phyloP scores from a whole-genome alignment of 2,797 vertebrate species.

The Chlorospingus semifuscus region DNA sequence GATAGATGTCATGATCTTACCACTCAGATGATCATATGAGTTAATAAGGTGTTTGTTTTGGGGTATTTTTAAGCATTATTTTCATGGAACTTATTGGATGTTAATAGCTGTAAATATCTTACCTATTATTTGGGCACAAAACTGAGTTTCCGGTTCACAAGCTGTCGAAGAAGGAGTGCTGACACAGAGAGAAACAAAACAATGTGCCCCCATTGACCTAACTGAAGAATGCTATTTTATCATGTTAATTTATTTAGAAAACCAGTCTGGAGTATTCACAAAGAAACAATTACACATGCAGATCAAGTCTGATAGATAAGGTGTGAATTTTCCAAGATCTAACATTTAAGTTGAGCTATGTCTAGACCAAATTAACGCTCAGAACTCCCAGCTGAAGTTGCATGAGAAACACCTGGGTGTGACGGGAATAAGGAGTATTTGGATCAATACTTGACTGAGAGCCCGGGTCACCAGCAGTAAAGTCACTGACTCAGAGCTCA shows the following conservation, averaged over 20 bases:
- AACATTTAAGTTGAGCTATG: background rate
- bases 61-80: background rate
- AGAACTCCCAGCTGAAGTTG: background rate
- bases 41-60: background rate
- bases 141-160: background rate
- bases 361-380: background rate
- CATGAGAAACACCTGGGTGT: background rate
- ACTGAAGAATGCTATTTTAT: background rate
- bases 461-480: background rate
- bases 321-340: background rate
- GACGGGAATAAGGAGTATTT: background rate
- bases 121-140: background rate
- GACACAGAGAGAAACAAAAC: background rate
- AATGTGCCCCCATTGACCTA: accelerated
- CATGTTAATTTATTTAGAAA: background rate
- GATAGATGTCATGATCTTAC: background rate
- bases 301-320: background rate
- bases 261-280: background rate
- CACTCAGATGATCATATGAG: background rate
- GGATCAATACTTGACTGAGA: background rate
- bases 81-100: background rate
- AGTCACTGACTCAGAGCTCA: background rate
- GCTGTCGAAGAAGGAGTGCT: background rate
- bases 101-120: background rate
- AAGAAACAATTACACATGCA: background rate